Percentiles rank a stretch among this genome's conserved stretches.
These are phyloP conservation scores for Drosophila villosipedis DNA, from an alignment of 2,888 invertebrate species.

Conservation along the genomic window DNA sequence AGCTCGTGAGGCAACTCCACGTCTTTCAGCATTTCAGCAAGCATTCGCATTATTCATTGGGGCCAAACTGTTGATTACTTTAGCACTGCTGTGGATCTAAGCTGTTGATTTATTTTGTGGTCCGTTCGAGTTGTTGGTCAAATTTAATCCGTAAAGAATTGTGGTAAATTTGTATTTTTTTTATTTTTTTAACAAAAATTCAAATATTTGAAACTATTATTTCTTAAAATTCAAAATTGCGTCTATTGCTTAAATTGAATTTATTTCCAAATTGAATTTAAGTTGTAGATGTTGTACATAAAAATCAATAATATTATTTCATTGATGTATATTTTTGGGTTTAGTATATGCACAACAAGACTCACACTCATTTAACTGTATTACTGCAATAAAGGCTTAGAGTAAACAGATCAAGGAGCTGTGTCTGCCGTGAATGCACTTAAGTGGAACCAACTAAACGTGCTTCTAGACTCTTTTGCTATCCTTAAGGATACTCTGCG, in stretches of 20 bases:
- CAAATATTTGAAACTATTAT: background rate
- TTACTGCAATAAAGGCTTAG: conserved; percentile 13
- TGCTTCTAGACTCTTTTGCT: conserved; percentile 23
- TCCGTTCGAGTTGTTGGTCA: conserved; percentile 13
- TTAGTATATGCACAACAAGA: background rate
- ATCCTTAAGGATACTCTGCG: conserved; percentile 50
- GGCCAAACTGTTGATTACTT: conserved; percentile 56
- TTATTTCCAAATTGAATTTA: background rate
- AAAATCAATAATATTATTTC: background rate
- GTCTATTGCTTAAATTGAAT: background rate
- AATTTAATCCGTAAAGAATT: conserved; percentile 23
- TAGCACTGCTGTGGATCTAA: conserved; percentile 30
- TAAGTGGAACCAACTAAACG: conserved; percentile 14
- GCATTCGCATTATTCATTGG: conserved; percentile 46
- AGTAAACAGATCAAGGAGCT: background rate
- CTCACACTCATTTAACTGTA: background rate
- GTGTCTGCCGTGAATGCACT: conserved; percentile 26
- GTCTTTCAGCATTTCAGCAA: conserved; percentile 11
- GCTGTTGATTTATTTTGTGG: conserved; percentile 50
- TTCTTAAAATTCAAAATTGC: background rate
- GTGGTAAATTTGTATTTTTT: background rate
- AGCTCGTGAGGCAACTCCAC: conserved; percentile 22
- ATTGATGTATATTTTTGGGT: background rate
- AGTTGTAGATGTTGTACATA: background rate
- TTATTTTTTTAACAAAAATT: background rate